A percentile compares a stretch with the other conserved stretches of the same genome.
These are phyloP conservation scores for Diabrotica virgifera DNA, from an alignment of 1,140 invertebrate genomes.

Conservation along the genomic window DNA sequence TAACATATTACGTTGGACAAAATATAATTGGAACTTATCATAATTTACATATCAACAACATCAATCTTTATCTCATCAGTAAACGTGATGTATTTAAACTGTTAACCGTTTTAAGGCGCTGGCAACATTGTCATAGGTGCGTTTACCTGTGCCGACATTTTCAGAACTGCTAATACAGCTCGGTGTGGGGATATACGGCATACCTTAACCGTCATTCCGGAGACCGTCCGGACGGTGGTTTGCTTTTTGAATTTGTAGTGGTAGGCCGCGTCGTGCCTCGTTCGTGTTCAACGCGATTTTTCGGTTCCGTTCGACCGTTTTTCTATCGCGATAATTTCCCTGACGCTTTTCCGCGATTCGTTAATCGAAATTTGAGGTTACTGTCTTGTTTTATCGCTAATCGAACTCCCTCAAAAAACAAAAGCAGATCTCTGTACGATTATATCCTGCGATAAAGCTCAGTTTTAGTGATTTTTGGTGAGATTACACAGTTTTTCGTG, in stretches of 20 bases:
- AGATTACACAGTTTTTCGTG: background rate
- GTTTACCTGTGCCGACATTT: constrained; percentile 43
- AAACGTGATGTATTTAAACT: too few relatives aligned
- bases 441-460: too few relatives aligned
- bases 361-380: background rate
- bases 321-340: background rate
- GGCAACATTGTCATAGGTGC: constrained; percentile 27
- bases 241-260: constrained; percentile 20
- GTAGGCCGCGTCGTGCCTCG: constrained; percentile 14
- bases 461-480: background rate
- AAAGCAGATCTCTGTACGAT: too few relatives aligned
- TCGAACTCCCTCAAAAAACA: constrained; percentile 6
- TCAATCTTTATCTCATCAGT: too few relatives aligned
- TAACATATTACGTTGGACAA: too few relatives aligned
- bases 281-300: background rate
- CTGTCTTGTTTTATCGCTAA: background rate
- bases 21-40: too few relatives aligned
- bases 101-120: too few relatives aligned
- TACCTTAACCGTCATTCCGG: constrained; percentile 39
- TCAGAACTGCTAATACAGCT: constrained; percentile 37
- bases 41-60: too few relatives aligned
- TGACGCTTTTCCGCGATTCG: background rate
- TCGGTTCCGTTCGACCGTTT: background rate
- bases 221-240: constrained; percentile 15
- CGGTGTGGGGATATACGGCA: constrained; percentile 38